phyloP scores from a whole-genome alignment of 2,797 vertebrate species.

The Halcyon badia region DNA sequence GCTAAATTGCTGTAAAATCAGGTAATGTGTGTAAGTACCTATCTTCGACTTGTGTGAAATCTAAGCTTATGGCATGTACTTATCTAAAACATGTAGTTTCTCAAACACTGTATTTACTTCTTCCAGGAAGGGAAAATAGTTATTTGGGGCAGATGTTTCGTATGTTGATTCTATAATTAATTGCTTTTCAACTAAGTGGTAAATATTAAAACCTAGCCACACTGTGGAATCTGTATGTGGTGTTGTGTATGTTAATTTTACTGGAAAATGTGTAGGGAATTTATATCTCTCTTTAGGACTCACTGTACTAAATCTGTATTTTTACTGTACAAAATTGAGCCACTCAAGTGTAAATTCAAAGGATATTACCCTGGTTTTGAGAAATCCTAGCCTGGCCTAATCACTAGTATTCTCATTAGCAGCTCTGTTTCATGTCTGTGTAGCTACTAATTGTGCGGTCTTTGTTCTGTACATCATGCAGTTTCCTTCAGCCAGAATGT shows the following conservation, averaged over 20 bases:
- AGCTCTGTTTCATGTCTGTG: background rate
- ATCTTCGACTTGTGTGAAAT: background rate
- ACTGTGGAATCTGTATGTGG: background rate
- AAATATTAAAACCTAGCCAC: background rate
- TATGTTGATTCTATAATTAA: background rate
- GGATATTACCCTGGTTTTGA: background rate
- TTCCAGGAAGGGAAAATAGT: fast-evolving
- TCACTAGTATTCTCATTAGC: background rate
- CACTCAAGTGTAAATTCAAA: background rate
- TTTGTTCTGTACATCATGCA: background rate
- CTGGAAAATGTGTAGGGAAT: background rate
- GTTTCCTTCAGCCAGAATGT: background rate
- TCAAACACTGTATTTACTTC: background rate
- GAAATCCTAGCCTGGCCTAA: background rate
- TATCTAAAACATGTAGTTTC: background rate
- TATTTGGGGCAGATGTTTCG: background rate
- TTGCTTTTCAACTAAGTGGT: background rate
- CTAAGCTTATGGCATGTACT: background rate
- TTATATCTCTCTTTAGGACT: background rate
- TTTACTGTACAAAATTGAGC: background rate
- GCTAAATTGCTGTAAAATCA: constrained; percentile 7
- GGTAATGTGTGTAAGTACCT: background rate
- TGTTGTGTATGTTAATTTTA: background rate
- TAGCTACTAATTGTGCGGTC: background rate
- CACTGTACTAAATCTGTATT: background rate